Evolutionary conservation across 1,140 invertebrate species (phyloP), one percentile per base, ranked within the genome.

Genomic region (Kradibia gibbosae): DNA sequence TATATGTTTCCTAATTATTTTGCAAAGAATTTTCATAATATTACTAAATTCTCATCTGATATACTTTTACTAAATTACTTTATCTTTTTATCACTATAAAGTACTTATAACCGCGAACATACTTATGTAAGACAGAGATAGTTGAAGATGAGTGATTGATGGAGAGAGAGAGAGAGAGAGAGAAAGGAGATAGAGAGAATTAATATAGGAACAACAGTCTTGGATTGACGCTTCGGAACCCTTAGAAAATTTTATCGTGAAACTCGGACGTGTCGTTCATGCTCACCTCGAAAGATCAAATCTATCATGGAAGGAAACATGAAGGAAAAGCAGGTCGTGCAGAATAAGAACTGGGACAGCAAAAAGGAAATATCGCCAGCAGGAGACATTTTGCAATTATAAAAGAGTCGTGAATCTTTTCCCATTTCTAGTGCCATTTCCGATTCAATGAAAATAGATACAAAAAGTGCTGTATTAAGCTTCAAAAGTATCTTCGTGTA

Each of bases 371-470:
- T 50, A 78, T 78, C 77, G 78, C 80, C 78, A 72, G 36, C 42
- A 79, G 74, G 73, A 75, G 34, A 67, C 78, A 79, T 85, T 85
- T 85, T 75, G 80, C 84, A 86, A 88, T 87, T 88, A 86, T 84
- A 82, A 86, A 83, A 86, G 78, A 42, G 67, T 50, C 34, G 74
- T 50, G 22, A 39, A 31, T 50, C 31, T 55, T 57, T 71, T 36
- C n/a, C 22, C 25, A 71, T 48, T 57, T 57, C 57, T 36, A 39
- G n/a, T 7, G 42, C 25, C 3, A 28, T 28, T 48, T 50, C 42
- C 70, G 45, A 31, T 45, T 78, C 45, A 13, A 42, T 70, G 72
- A 55, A 53, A 67, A 77, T 67, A 75, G 57, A 36, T 45, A 8
- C 78, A 57, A 74, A 80, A 80, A 75, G 28, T 57, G 45, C 20